Base-by-base conservation (phyloP, 2,113 vertebrate genomes). In the Irena cyanogastra region DNA sequence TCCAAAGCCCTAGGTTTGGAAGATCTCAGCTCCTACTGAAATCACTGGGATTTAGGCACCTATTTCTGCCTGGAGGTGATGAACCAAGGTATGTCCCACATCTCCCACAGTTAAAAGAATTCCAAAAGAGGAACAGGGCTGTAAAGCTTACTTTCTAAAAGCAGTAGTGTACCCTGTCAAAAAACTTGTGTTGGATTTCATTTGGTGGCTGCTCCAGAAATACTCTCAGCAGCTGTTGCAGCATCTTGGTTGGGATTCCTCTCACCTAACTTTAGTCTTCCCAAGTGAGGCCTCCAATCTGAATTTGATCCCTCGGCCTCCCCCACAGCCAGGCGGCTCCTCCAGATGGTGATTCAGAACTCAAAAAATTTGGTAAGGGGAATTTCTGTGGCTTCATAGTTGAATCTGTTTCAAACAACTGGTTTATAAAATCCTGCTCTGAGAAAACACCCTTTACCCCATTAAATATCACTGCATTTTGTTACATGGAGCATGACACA, bases 211-310 rank as follows among this genome's bases (percentile, higher is more conserved):
- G 61, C 30, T 77, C 65, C 54, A 85, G 66, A 85, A 95, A 94
- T 91, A 91, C 27, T 57, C 89, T n/a, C 17, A 77, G 59, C 85
- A 96, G 92, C 92, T 96, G 94, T 44, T 88, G 41, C 26, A 59
- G 54, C 3, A 4, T 65, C 90, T 90, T 70, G 26, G 28, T 88
- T 88, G 79, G 59, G 39, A 90, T 90, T 92, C 63, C 72, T 96
- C 71, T 66, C 60, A 78, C 61, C 78, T 65, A 94, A 87, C 68
- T 92, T 89, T 72, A 90, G 71, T 54, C 59, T 77, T 87, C 35
- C 33, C 19, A 10, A n/a, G 15, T 22, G 52, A 90, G 66, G 35
- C 39, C 26, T 88, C 66, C 45, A 42, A 24, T 63, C 27, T 80
- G 87, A 95, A 94, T 74, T 66, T 70, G 71, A 94, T 90, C 76